Conservation (phyloP, 2,797 vertebrate species). For the Thamnophis elegans region DNA sequence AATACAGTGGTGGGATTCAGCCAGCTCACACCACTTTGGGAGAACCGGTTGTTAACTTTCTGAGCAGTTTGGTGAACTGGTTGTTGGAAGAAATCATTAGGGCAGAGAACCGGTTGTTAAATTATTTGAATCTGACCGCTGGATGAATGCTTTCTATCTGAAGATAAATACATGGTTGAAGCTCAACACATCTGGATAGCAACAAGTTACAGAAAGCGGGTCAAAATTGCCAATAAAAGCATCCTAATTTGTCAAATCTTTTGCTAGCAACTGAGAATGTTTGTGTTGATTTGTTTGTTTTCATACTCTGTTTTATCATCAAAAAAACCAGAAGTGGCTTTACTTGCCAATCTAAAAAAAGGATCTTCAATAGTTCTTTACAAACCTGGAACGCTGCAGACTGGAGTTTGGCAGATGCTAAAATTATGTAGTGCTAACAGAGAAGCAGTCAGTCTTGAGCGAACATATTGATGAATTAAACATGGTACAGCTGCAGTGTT, state of each 20-base stretch:
- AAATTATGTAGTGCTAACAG: conserved; percentile 61
- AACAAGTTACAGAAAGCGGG: not conserved
- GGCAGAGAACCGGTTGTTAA: no score
- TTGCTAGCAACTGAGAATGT: conserved; percentile 21
- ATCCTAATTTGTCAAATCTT: not conserved
- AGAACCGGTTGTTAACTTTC: no score
- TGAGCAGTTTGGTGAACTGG: no score
- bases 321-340: conserved; percentile 44
- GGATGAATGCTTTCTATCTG: not conserved
- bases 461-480: conserved; percentile 70
- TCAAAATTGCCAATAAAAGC: conserved; percentile 12
- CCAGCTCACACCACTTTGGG: no score
- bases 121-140: no score
- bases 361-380: conserved; percentile 54
- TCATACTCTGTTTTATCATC: conserved; percentile 16
- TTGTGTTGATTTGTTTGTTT: conserved; percentile 8
- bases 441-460: conserved; percentile 57
- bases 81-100: no score
- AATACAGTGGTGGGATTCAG: no score
- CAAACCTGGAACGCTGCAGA: conserved; percentile 49
- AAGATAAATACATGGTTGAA: not conserved
- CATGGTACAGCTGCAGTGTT: conserved; percentile 68
- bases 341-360: conserved; percentile 48
- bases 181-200: not conserved
- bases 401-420: conserved; percentile 64